These are phyloP conservation scores for Myioborus miniatus DNA, from an alignment of 2,797 vertebrate genomes.

Conservation along the genomic window DNA sequence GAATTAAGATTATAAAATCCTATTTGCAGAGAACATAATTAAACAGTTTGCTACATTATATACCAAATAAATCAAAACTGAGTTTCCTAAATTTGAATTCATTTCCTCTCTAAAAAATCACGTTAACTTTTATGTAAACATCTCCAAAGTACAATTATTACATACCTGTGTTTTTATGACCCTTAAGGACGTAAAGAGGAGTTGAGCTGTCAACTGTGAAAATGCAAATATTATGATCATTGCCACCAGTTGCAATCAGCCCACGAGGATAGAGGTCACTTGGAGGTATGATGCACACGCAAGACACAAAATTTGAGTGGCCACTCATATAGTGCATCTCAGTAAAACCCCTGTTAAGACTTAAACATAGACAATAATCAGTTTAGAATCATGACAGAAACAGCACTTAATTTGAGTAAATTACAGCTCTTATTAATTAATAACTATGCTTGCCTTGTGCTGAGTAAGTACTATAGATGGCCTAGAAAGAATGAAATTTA, in stretches of 20 bases:
- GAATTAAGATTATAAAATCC: not conserved
- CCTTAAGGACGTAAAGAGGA: constrained; percentile 88
- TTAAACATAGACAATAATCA: constrained; percentile 75
- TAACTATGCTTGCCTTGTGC: not conserved
- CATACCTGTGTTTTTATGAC: constrained; percentile 94
- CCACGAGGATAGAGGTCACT: constrained; percentile 91
- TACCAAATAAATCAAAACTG: not conserved
- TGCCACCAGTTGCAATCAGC: constrained; percentile 93
- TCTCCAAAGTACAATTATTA: not conserved
- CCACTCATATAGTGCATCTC: constrained; percentile 94
- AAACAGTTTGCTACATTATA: not conserved
- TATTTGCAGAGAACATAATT: not conserved
- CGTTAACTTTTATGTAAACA: not conserved
- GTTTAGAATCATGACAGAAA: not conserved
- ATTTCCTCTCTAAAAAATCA: not conserved
- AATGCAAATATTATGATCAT: constrained; percentile 94
- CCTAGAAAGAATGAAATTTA: not conserved
- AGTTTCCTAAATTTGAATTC: not conserved
- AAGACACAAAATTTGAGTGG: constrained; percentile 95
- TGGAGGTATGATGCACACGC: constrained; percentile 91
- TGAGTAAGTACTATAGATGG: not conserved
- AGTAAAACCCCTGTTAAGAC: constrained; percentile 86
- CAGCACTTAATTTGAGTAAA: not conserved
- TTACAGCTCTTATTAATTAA: not conserved
- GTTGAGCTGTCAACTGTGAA: constrained; percentile 87